A percentile compares a stretch with the other conserved stretches of the same genome.
These are phyloP conservation scores for Platycheirus albimanus DNA, from an alignment of 2,888 invertebrate genomes.

Conservation along the genomic window DNA sequence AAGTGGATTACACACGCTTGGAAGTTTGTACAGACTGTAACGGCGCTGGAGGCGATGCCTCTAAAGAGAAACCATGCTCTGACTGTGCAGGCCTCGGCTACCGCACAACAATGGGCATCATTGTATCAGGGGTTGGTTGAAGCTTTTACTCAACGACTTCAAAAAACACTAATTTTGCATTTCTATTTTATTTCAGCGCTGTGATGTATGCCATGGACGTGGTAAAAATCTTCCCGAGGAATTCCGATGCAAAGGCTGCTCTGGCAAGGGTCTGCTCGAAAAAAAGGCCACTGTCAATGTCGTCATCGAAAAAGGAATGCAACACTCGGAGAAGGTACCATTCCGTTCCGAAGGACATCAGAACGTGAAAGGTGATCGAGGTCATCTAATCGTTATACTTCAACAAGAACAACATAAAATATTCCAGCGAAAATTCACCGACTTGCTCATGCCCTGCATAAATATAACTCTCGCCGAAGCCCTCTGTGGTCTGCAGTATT, in stretches of 20 bases:
- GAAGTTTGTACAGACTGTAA: constrained; percentile 79
- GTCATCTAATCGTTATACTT: constrained; percentile 94
- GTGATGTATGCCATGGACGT: constrained; percentile 86
- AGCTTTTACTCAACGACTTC: background rate
- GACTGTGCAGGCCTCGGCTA: constrained; percentile 81
- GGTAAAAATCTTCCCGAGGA: constrained; percentile 91
- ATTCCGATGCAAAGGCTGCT: constrained; percentile 91
- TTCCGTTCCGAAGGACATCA: constrained; percentile 96
- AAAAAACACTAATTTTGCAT: background rate
- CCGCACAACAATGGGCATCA: constrained; percentile 81
- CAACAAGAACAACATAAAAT: constrained; percentile 90
- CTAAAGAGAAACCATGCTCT: constrained; percentile 76
- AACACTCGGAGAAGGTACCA: constrained; percentile 91
- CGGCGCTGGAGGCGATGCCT: constrained; percentile 80
- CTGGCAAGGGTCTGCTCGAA: constrained; percentile 91
- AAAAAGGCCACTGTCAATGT: constrained; percentile 94
- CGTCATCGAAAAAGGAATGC: constrained; percentile 94
- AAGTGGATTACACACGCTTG: constrained; percentile 78
- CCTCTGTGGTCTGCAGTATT: constrained; percentile 93
- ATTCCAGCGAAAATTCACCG: constrained; percentile 90
- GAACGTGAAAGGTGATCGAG: constrained; percentile 92
- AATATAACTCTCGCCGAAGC: constrained; percentile 93
- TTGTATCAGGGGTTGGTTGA: constrained; percentile 85
- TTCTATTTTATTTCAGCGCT: constrained; percentile 79
- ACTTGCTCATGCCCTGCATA: constrained; percentile 87